Conservation (phyloP, 2,888 invertebrate genomes). For the Drosophila austrosaltans region DNA sequence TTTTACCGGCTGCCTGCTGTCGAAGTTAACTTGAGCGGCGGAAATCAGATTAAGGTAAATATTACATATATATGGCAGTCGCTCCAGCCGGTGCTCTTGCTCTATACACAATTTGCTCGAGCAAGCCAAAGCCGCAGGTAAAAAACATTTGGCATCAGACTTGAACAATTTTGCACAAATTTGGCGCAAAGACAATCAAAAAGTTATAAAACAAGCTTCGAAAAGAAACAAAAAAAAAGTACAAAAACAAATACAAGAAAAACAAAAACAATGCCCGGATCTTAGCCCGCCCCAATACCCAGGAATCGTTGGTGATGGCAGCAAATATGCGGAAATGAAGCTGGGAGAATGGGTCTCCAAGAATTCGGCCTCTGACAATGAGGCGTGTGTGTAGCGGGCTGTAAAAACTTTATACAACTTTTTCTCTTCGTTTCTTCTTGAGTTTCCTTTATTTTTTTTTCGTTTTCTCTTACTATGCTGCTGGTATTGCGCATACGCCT, state of each 20-base stretch:
- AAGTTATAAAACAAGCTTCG: constrained; percentile 78
- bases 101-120: constrained; percentile 40
- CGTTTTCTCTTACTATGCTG: constrained; percentile 2
- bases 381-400: constrained; percentile 65
- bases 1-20: constrained; percentile 36
- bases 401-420: constrained; percentile 71
- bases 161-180: constrained; percentile 71
- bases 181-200: constrained; percentile 80
- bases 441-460: constrained; percentile 27
- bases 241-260: constrained; percentile 17
- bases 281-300: constrained; percentile 37
- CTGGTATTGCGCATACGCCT: constrained; percentile 65
- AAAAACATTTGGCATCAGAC: constrained; percentile 48
- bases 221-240: neutral
- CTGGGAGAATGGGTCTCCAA: constrained; percentile 22
- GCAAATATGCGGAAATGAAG: constrained; percentile 43
- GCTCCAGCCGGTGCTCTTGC: neutral
- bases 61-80: constrained; percentile 62
- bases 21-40: constrained; percentile 68
- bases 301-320: constrained; percentile 39
- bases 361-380: constrained; percentile 33
- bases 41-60: constrained; percentile 73
- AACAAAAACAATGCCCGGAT: constrained; percentile 57
- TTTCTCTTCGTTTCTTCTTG: constrained; percentile 31
- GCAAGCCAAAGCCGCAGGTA: constrained; percentile 45